Conservation (phyloP, 2,797 vertebrate genomes). For the Trichosurus vulpecula region DNA sequence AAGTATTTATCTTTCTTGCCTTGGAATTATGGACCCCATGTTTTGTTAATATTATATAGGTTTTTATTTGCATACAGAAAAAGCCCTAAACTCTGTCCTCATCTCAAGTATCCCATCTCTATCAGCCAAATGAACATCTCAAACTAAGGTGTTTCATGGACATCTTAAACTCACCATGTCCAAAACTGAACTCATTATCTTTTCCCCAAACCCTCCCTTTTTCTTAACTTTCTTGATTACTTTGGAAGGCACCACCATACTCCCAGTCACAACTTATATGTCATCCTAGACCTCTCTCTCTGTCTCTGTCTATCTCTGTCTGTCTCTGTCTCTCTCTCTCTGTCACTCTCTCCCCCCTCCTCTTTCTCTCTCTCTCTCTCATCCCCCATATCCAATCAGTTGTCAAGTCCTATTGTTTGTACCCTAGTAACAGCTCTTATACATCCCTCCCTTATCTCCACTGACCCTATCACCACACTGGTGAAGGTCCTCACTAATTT, state of each 20-base stretch:
- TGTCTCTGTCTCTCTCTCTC: not conserved
- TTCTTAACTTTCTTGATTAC: not conserved
- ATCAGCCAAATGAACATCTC: not conserved
- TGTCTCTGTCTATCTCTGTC: not conserved
- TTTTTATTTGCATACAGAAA: not conserved
- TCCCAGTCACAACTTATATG: not conserved
- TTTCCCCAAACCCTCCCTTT: not conserved
- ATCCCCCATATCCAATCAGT: not conserved
- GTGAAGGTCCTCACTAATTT: not conserved
- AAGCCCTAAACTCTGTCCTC: not conserved
- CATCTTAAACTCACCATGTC: not conserved
- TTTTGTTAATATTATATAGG: not conserved
- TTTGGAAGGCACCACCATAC: not conserved
- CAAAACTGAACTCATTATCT: not conserved
- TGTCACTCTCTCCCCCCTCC: not conserved
- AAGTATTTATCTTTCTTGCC: not conserved
- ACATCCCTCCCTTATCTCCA: not conserved
- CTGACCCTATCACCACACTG: not conserved
- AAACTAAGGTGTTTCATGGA: not conserved
- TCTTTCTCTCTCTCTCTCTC: not conserved
- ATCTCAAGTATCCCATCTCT: not conserved
- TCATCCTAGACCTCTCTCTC: not conserved
- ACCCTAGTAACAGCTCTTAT: not conserved
- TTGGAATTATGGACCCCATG: not conserved
- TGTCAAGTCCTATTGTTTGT: not conserved